Conservation (phyloP, 1,140 invertebrate species). For the Drosophila cardini region DNA sequence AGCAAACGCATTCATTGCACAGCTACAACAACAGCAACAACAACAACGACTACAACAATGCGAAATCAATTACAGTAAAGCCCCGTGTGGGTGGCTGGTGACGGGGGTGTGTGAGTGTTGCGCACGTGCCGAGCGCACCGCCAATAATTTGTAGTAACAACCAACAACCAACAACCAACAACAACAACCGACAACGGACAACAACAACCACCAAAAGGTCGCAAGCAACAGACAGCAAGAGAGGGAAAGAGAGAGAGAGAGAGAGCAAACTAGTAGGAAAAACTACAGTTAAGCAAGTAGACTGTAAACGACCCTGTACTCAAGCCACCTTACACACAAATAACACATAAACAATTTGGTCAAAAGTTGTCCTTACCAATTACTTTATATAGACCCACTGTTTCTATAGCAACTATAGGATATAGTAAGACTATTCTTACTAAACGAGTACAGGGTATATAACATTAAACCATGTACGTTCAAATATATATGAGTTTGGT, state of each 20-base stretch:
- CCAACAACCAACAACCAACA: conserved; percentile 51
- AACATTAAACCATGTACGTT: no score
- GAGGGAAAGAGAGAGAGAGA: neutral
- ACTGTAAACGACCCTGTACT: no score
- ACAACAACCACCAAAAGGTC: conserved; percentile 57
- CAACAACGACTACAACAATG: conserved; percentile 52
- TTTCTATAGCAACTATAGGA: no score
- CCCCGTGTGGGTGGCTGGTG: conserved; percentile 33
- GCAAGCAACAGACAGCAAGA: neutral
- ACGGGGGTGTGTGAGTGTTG: conserved; percentile 36
- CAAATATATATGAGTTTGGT: no score
- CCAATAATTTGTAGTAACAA: conserved; percentile 81
- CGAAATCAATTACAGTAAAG: conserved; percentile 79
- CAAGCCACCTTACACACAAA: no score
- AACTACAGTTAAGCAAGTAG: no score
- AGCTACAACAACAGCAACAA: conserved; percentile 27
- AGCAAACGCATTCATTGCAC: conserved; percentile 77
- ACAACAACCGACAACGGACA: conserved; percentile 50
- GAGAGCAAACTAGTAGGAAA: no score
- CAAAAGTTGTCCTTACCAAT: no score
- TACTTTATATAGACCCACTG: no score
- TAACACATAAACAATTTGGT: no score
- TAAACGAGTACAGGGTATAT: no score
- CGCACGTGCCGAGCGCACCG: conserved; percentile 69
- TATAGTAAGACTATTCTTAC: no score